These are phyloP conservation scores for Acrocephalus arundinaceus DNA, from an alignment of 2,113 vertebrate species.

Conservation along the genomic window DNA sequence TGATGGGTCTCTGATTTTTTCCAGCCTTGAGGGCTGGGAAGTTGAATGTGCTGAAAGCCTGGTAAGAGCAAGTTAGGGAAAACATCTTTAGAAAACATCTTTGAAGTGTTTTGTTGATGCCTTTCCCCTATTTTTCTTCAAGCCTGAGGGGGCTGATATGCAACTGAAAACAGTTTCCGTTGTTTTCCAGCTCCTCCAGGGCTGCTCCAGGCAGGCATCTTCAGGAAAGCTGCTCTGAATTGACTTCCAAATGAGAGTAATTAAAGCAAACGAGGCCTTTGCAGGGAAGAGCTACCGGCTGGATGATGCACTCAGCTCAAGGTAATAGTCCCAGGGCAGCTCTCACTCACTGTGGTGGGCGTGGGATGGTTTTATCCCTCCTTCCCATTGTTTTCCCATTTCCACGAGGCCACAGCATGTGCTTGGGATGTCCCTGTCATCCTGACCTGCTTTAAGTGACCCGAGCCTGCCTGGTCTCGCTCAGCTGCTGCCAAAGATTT, in stretches of 20 bases:
- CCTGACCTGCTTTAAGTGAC: accelerated
- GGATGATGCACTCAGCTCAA: not conserved
- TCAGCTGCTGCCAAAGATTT: not conserved
- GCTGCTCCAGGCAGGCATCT: not conserved
- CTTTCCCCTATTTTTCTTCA: not conserved
- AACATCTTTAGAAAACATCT: not conserved
- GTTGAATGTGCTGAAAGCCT: not conserved
- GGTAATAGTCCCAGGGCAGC: not conserved
- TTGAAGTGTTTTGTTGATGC: not conserved
- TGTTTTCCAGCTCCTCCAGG: not conserved
- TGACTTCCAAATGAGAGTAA: conserved; percentile 14
- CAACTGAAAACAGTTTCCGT: not conserved
- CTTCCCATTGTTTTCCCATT: not conserved
- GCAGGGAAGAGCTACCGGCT: not conserved
- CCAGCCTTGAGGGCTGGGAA: not conserved
- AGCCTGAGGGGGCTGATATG: not conserved
- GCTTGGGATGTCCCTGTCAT: not conserved
- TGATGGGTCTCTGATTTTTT: not conserved
- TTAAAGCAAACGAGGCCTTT: not conserved
- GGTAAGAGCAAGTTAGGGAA: not conserved
- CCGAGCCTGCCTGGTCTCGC: not conserved
- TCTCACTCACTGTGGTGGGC: not conserved
- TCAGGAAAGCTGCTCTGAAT: not conserved
- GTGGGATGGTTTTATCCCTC: not conserved
- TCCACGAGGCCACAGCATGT: not conserved